Percentiles rank a stretch among this genome's conserved stretches.
Conservation (phyloP, 2,113 vertebrate genomes). For the Naja naja region DNA sequence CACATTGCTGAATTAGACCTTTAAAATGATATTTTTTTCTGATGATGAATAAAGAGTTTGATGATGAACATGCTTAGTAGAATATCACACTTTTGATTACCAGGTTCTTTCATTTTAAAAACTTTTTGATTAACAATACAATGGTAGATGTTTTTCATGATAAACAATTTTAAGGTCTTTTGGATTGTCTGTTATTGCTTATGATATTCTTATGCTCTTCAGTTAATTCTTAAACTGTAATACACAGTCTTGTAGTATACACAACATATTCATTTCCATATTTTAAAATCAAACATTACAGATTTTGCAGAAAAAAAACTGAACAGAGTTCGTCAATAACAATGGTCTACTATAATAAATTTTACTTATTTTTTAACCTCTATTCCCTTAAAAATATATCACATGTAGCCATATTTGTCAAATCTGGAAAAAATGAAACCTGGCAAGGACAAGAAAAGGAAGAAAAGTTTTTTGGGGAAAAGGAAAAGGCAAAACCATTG, state of each 20-base stretch:
- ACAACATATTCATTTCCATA: not conserved
- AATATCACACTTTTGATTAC: conserved; percentile 30
- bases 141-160: conserved; percentile 25
- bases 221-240: not conserved
- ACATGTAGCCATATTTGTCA: not conserved
- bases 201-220: not conserved
- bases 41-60: conserved; percentile 40
- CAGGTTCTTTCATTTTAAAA: conserved; percentile 27
- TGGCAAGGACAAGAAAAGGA: not conserved
- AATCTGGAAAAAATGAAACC: not conserved
- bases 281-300: not conserved
- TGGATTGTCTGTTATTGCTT: not conserved
- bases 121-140: conserved; percentile 26
- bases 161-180: not conserved
- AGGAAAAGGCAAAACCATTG: not conserved
- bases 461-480: not conserved
- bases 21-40: conserved; percentile 17
- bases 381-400: not conserved
- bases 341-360: not conserved
- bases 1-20: conserved; percentile 22
- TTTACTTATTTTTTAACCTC: not conserved
- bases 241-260: not conserved
- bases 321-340: not conserved
- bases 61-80: conserved; percentile 11
- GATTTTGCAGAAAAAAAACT: not conserved